phyloP scores from a whole-genome alignment of 2,888 invertebrate species.

The Bibio marci region DNA sequence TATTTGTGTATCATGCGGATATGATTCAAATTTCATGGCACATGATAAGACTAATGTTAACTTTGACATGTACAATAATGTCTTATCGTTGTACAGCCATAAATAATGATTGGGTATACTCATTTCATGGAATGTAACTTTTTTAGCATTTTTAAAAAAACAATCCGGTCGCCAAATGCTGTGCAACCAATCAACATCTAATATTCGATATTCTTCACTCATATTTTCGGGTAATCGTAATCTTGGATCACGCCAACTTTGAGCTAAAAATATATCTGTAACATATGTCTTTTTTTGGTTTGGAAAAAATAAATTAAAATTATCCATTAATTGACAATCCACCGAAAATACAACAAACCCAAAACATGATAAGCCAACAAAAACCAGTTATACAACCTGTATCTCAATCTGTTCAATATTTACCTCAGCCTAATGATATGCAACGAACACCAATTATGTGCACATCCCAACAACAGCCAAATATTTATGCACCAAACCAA shows the following conservation, averaged over 20 bases:
- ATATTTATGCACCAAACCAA: too few species aligned
- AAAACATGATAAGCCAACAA: too few species aligned
- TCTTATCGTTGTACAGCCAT: slow-evolving; percentile 84
- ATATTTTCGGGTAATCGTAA: slow-evolving; percentile 81
- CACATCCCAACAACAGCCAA: too few species aligned
- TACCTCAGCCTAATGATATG: too few species aligned
- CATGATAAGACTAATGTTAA: slow-evolving; percentile 82
- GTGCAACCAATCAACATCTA: slow-evolving; percentile 80
- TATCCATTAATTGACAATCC: too few species aligned
- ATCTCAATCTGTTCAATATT: too few species aligned
- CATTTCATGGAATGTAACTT: slow-evolving; percentile 88
- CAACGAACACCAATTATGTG: too few species aligned
- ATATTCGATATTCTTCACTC: slow-evolving; percentile 79
- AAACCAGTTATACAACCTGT: too few species aligned
- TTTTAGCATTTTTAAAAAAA: slow-evolving; percentile 87
- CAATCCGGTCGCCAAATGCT: slow-evolving; percentile 83
- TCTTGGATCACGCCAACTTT: slow-evolving; percentile 77
- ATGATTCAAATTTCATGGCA: slow-evolving; percentile 87
- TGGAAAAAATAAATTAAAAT: too few species aligned
- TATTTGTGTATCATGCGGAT: slow-evolving; percentile 86
- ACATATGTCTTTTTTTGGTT: slow-evolving; percentile 87
- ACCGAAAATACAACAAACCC: too few species aligned
- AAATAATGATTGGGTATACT: slow-evolving; percentile 86
- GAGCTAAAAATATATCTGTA: slow-evolving; percentile 46
- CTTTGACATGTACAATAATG: slow-evolving; percentile 84